Evolutionary conservation across 2,797 vertebrate genomes (phyloP).

Genomic region (Poeciliopsis infans): DNA sequence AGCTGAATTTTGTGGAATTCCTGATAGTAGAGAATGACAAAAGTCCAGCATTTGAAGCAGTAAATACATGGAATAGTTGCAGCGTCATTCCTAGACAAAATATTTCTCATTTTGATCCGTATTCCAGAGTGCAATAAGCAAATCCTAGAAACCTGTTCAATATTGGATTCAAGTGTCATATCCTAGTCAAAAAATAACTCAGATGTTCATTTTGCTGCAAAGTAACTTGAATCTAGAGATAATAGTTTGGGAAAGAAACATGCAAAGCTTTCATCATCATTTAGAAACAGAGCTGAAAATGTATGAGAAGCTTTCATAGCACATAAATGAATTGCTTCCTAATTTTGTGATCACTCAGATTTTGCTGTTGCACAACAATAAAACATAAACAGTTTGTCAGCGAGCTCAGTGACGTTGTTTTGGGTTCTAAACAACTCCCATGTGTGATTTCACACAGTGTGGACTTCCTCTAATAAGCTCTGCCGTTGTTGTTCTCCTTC

Average conservation of each 20-base stretch:
- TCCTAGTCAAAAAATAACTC: neutral
- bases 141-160: neutral
- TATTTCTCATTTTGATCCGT: neutral
- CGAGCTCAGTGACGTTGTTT: conserved; percentile 59
- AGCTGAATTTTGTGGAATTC: neutral
- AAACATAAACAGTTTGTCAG: conserved; percentile 70
- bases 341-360: conserved; percentile 51
- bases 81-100: neutral
- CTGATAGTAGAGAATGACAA: neutral
- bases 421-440: conserved; percentile 70
- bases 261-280: conserved; percentile 19
- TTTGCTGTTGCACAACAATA: conserved; percentile 63
- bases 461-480: conserved; percentile 57
- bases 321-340: conserved; percentile 46
- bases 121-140: neutral
- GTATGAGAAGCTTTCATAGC: conserved; percentile 36
- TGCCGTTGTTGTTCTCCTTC: conserved; percentile 43
- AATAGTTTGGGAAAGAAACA: neutral
- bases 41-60: neutral
- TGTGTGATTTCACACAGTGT: conserved; percentile 61
- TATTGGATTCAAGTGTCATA: neutral
- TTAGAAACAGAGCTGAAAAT: conserved; percentile 35
- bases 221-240: neutral
- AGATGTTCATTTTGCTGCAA: neutral
- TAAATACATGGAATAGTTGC: neutral